Evolutionary conservation across 1,140 invertebrate species (phyloP).

Genomic region (Elysia chlorotica): DNA sequence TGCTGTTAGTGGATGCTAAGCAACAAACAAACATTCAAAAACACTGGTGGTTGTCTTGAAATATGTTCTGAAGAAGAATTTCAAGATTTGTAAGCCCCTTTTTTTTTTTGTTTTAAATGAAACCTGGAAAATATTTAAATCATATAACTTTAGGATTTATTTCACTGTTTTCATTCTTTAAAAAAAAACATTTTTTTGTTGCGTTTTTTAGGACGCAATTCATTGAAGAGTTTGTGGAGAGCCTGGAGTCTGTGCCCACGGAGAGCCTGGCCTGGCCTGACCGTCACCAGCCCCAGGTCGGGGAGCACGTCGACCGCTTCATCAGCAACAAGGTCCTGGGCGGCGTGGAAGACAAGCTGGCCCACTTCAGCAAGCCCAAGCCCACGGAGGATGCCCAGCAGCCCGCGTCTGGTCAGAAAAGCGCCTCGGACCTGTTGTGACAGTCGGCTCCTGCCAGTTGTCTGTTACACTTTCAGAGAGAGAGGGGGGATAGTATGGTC

Average conservation of each 20-base stretch:
- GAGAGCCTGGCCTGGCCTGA: conserved; percentile 40
- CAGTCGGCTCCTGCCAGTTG: too few species aligned
- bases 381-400: too few species aligned
- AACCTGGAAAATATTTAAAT: too few species aligned
- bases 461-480: too few species aligned
- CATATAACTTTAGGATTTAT: not conserved
- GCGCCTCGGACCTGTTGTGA: too few species aligned
- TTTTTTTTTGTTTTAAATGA: not conserved
- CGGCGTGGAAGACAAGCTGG: conserved; percentile 33
- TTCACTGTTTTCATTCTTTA: not conserved
- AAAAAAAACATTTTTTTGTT: not conserved
- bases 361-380: conserved; percentile 7
- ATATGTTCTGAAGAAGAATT: too few species aligned
- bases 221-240: conserved; percentile 50
- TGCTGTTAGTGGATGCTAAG: too few species aligned
- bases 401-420: too few species aligned
- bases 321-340: conserved; percentile 53
- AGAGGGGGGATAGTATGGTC: too few species aligned
- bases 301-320: conserved; percentile 46
- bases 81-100: not conserved
- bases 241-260: conserved; percentile 35
- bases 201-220: conserved; percentile 57
- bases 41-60: too few species aligned
- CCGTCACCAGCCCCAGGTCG: conserved; percentile 33
- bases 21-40: too few species aligned